phyloP scores from a whole-genome alignment of 2,888 invertebrate species.

The Asteroscopus sphinx region DNA sequence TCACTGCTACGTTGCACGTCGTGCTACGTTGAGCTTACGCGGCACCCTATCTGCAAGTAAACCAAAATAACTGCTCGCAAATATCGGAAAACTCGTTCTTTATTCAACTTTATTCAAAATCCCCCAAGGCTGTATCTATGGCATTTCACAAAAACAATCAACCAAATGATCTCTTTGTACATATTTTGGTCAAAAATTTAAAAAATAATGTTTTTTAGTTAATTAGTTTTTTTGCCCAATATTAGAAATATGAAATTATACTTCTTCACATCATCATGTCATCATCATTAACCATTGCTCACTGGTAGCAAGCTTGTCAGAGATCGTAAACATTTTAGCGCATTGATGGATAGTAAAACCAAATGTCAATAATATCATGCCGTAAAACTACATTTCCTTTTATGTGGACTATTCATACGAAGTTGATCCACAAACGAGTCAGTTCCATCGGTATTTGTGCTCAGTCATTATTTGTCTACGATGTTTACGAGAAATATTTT shows the following conservation, averaged over 20 bases:
- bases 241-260: not conserved
- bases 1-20: too few relatives aligned
- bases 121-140: too few relatives aligned
- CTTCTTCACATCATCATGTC: not conserved
- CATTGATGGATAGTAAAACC: constrained; percentile 42
- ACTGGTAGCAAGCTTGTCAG: constrained; percentile 16
- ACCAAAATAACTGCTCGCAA: too few relatives aligned
- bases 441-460: constrained; percentile 34
- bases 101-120: too few relatives aligned
- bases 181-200: too few relatives aligned
- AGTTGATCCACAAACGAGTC: constrained; percentile 42
- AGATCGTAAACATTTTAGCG: constrained; percentile 48
- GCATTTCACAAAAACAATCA: not conserved
- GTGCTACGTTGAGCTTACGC: too few relatives aligned
- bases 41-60: too few relatives aligned
- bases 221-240: not conserved
- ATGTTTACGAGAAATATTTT: constrained; percentile 46
- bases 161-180: not conserved
- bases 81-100: too few relatives aligned
- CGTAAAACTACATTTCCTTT: constrained; percentile 50
- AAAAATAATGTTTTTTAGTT: too few relatives aligned
- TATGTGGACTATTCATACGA: constrained; percentile 45
- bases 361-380: constrained; percentile 41
- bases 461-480: constrained; percentile 40
- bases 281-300: constrained; percentile 22